Evolutionary conservation across 1,140 invertebrate genomes (phyloP).

Genomic region (Sogatella furcifera): DNA sequence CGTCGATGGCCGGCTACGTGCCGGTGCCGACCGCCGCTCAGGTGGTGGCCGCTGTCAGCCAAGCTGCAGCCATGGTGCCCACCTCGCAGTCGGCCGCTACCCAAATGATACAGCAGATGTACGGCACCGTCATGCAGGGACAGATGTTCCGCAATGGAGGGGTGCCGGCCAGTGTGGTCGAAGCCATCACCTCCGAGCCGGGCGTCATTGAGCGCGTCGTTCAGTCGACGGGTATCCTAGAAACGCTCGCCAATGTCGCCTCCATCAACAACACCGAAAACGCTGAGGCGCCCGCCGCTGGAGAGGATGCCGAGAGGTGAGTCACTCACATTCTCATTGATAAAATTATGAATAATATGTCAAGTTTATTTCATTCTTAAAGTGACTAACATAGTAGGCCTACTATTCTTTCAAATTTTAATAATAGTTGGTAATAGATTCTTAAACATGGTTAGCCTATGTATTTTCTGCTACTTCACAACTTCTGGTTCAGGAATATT

Average conservation of each 20-base stretch:
- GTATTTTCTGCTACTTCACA: too few relatives aligned
- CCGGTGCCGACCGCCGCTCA: neutral
- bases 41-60: neutral
- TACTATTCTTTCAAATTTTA: too few relatives aligned
- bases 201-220: slow-evolving; percentile 14
- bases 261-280: slow-evolving; percentile 22
- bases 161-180: slow-evolving; percentile 17
- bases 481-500: too few relatives aligned
- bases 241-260: slow-evolving; percentile 36
- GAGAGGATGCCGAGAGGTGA: slow-evolving; percentile 41
- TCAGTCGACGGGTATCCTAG: slow-evolving; percentile 32
- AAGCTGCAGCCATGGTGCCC: neutral
- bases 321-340: neutral
- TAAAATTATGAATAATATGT: too few relatives aligned
- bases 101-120: neutral
- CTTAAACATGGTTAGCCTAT: too few relatives aligned
- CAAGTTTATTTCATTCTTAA: too few relatives aligned
- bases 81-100: neutral
- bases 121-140: neutral
- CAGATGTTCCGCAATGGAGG: neutral
- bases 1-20: neutral
- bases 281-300: slow-evolving; percentile 35
- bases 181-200: slow-evolving; percentile 13
- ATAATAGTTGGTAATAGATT: too few relatives aligned
- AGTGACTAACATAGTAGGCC: too few relatives aligned